Evolutionary conservation across 2,113 vertebrate species (phyloP).

Genomic region (Aplodontia rufa): DNA sequence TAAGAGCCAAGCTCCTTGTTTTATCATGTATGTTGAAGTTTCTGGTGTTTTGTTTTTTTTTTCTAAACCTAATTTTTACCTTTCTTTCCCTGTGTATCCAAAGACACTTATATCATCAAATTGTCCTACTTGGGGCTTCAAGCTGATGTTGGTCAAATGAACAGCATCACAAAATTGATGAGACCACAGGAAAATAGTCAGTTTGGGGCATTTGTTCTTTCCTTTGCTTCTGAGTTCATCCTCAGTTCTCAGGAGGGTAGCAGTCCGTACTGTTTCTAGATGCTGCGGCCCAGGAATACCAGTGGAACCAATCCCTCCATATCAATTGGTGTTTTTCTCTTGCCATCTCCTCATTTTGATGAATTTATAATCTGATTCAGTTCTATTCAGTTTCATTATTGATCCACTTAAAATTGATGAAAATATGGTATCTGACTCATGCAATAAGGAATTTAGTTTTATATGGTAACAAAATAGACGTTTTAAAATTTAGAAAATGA

Average conservation of each 20-base stretch:
- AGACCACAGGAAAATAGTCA: background rate
- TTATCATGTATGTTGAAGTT: too few species aligned
- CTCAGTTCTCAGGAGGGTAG: background rate
- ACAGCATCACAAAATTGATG: rapidly evolving
- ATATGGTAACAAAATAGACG: background rate
- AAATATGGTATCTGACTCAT: rapidly evolving
- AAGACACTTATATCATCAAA: background rate
- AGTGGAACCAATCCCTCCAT: background rate
- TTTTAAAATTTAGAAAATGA: background rate
- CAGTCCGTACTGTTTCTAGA: rapidly evolving
- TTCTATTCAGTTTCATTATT: background rate
- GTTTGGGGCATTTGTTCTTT: rapidly evolving
- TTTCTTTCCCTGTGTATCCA: background rate
- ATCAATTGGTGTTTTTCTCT: background rate
- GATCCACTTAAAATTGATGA: background rate
- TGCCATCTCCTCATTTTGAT: background rate
- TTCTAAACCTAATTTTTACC: background rate
- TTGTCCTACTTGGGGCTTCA: rapidly evolving
- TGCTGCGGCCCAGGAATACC: rapidly evolving
- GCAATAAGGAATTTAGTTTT: background rate
- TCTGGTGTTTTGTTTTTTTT: background rate
- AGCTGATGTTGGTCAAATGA: background rate
- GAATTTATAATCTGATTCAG: background rate
- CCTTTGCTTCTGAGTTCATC: background rate
- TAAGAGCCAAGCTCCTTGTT: background rate